A percentile compares a stretch with the other conserved stretches of the same genome.
phyloP scores from a whole-genome alignment of 1,140 invertebrate genomes.

The Zaprionus ornatus region DNA sequence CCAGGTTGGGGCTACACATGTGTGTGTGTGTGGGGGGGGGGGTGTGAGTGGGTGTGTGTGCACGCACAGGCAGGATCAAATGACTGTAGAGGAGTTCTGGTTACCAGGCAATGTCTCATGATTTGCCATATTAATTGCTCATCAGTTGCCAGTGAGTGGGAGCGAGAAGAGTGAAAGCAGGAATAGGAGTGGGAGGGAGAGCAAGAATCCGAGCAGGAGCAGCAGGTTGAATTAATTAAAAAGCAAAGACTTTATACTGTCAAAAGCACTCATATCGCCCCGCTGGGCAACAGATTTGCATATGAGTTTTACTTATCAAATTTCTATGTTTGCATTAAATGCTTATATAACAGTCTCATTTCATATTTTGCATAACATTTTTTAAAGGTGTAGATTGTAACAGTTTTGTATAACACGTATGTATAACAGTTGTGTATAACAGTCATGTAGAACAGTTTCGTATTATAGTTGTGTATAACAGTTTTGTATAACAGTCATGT shows the following conservation, averaged over 20 bases:
- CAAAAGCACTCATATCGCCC: neutral
- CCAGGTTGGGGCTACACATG: slow-evolving; percentile 18
- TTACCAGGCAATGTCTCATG: slow-evolving; percentile 19
- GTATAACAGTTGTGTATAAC: too few species aligned
- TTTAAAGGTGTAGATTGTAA: neutral
- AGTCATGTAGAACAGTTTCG: too few species aligned
- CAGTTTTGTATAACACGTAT: neutral
- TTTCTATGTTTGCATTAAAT: neutral
- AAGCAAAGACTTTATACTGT: neutral
- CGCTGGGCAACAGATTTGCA: too few species aligned
- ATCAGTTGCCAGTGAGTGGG: slow-evolving; percentile 8
- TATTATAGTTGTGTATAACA: neutral
- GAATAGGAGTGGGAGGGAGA: neutral
- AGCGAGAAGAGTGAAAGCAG: neutral
- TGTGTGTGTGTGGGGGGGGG: neutral
- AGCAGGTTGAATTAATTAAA: slow-evolving; percentile 2
- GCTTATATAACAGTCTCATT: neutral
- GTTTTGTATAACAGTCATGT: neutral
- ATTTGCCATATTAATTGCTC: slow-evolving; percentile 49
- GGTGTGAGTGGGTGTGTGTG: slow-evolving; percentile 2
- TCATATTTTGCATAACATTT: neutral
- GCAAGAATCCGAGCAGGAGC: neutral
- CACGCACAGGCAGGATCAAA: slow-evolving; percentile 13
- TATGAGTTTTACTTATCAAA: too few species aligned
- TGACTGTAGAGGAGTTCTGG: neutral